These are phyloP conservation scores for Hirundichthys speculiger DNA, from an alignment of 2,113 vertebrate species.

Conservation along the genomic window DNA sequence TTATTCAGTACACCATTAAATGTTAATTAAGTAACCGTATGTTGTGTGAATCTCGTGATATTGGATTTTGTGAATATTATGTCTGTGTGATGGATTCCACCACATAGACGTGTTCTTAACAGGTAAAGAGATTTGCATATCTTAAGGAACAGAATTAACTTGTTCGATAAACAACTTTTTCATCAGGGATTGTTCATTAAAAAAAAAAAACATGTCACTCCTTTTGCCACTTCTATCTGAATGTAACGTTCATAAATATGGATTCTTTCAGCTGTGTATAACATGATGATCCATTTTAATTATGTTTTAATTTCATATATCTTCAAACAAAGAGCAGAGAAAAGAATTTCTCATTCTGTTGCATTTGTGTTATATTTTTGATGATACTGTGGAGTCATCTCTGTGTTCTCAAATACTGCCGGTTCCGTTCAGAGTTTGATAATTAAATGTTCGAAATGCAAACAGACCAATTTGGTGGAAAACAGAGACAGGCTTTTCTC, in stretches of 20 bases:
- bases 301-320: neutral
- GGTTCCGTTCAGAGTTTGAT: slow-evolving; percentile 7
- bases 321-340: neutral
- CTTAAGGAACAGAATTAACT: too few species aligned
- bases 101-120: too few species aligned
- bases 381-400: neutral
- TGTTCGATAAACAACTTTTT: too few species aligned
- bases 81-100: too few species aligned
- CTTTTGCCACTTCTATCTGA: slow-evolving; percentile 16
- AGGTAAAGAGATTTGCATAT: too few species aligned
- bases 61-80: too few species aligned
- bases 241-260: neutral
- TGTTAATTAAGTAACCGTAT: neutral
- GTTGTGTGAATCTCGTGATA: too few species aligned
- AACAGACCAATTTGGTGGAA: neutral
- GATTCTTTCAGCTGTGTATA: neutral
- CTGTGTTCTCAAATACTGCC: neutral
- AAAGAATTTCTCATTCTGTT: neutral
- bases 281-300: neutral
- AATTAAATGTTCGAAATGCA: neutral
- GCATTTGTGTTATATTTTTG: neutral
- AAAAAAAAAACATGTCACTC: neutral
- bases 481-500: neutral
- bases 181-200: neutral
- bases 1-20: neutral